Evolutionary conservation across 2,797 vertebrate species (phyloP).

Genomic region (Etheostoma nigrum): DNA sequence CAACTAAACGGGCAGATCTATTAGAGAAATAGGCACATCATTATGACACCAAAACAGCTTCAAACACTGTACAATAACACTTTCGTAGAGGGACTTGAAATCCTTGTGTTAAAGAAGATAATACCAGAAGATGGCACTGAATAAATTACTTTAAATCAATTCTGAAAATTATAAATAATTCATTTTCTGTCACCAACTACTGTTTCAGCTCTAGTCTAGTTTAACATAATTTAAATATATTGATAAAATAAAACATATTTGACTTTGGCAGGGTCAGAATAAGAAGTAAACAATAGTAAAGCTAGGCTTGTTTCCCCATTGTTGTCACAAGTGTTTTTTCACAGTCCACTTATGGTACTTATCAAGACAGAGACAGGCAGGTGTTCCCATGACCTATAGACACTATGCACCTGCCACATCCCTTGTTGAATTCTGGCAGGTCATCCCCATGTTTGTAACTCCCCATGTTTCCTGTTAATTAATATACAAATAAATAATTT

Average conservation of each 20-base stretch:
- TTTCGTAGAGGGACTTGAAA: background rate
- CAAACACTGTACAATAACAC: constrained; percentile 8
- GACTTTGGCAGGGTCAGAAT: background rate
- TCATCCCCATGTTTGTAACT: background rate
- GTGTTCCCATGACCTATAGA: background rate
- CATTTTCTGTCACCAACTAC: constrained; percentile 3
- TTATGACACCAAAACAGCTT: background rate
- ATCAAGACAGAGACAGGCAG: background rate
- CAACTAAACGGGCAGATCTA: background rate
- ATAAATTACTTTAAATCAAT: background rate
- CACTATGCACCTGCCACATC: background rate
- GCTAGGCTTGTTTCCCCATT: background rate
- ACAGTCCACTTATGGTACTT: background rate
- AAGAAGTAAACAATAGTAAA: background rate
- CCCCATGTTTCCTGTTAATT: background rate
- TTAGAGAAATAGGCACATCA: background rate
- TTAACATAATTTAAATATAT: background rate
- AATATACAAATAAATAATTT: constrained; percentile 1
- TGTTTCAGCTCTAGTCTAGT: background rate
- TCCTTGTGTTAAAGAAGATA: background rate
- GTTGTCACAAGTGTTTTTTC: background rate
- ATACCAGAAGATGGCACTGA: background rate
- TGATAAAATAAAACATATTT: background rate
- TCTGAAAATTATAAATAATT: background rate
- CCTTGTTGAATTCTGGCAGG: background rate